A percentile compares a stretch with the other conserved stretches of the same genome.
Conservation (phyloP, 2,888 invertebrate genomes). For the Polietes domitor region DNA sequence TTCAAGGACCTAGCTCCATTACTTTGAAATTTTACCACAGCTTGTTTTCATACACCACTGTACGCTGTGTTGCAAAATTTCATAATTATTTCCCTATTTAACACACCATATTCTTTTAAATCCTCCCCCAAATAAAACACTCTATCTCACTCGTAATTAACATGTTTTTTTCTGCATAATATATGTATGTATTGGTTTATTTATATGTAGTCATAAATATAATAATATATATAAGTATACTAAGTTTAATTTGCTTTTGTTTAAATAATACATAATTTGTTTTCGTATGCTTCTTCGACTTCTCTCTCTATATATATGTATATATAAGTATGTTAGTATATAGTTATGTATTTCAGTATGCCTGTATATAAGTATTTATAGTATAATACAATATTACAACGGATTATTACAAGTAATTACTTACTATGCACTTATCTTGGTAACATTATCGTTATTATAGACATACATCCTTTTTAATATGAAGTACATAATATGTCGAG, state of each 20-base stretch:
- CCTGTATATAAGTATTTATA: conserved; percentile 20
- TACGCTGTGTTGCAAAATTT: too few relatives aligned
- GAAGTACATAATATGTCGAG: conserved; percentile 36
- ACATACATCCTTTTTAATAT: conserved; percentile 46
- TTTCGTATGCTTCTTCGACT: neutral
- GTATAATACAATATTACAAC: conserved; percentile 65
- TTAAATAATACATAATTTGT: neutral
- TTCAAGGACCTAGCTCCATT: too few relatives aligned
- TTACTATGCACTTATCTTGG: neutral
- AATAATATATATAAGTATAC: neutral
- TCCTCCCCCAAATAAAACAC: conserved; percentile 7
- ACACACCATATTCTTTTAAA: too few relatives aligned
- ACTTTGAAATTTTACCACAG: too few relatives aligned
- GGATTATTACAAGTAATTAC: conserved; percentile 57
- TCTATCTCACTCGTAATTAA: neutral
- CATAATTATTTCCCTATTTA: neutral
- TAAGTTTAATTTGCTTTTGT: neutral
- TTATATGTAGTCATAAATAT: conserved; percentile 34
- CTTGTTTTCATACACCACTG: too few relatives aligned
- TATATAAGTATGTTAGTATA: conserved; percentile 16
- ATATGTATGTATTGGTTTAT: conserved; percentile 6
- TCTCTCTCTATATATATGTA: neutral
- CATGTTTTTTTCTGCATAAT: conserved; percentile 7
- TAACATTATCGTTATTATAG: neutral
- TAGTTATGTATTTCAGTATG: conserved; percentile 7